phyloP scores from a whole-genome alignment of 2,113 vertebrate genomes.

The Trinectes maculatus region DNA sequence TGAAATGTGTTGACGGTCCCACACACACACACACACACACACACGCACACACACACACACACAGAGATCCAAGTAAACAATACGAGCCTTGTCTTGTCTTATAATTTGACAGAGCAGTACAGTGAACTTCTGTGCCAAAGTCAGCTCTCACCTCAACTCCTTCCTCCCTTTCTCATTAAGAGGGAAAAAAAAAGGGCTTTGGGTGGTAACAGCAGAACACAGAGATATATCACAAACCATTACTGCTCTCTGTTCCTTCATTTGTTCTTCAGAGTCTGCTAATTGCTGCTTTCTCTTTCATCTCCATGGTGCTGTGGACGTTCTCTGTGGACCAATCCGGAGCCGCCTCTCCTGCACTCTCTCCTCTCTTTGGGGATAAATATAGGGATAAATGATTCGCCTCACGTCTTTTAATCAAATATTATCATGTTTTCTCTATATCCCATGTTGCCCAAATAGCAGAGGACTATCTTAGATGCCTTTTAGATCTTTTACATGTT shows the following conservation, averaged over 20 bases:
- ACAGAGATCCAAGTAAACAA: slow-evolving; percentile 35
- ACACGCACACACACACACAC: not conserved
- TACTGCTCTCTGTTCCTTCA: slow-evolving; percentile 47
- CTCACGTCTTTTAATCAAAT: slow-evolving; percentile 51
- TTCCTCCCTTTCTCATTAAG: slow-evolving; percentile 32
- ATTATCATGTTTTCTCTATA: slow-evolving; percentile 24
- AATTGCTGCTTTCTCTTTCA: slow-evolving; percentile 61
- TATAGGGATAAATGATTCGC: slow-evolving; percentile 49
- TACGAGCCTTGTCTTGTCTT: slow-evolving; percentile 8
- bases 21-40: not conserved
- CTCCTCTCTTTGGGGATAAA: slow-evolving; percentile 35
- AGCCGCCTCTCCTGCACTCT: slow-evolving; percentile 8
- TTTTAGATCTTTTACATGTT: slow-evolving; percentile 31
- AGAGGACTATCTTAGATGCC: slow-evolving; percentile 18
- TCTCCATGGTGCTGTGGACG: slow-evolving; percentile 31
- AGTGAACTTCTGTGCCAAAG: slow-evolving; percentile 12
- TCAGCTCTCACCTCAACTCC: not conserved
- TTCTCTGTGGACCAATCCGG: slow-evolving; percentile 40
- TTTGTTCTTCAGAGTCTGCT: slow-evolving; percentile 50
- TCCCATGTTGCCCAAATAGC: slow-evolving; percentile 23
- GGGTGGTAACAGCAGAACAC: slow-evolving; percentile 33
- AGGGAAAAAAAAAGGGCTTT: not conserved
- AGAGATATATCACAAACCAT: slow-evolving; percentile 46
- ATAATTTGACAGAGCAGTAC: slow-evolving; percentile 25
- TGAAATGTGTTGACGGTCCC: slow-evolving; percentile 36